phyloP scores from a whole-genome alignment of 2,888 invertebrate genomes.

The Agrypnus murinus region DNA sequence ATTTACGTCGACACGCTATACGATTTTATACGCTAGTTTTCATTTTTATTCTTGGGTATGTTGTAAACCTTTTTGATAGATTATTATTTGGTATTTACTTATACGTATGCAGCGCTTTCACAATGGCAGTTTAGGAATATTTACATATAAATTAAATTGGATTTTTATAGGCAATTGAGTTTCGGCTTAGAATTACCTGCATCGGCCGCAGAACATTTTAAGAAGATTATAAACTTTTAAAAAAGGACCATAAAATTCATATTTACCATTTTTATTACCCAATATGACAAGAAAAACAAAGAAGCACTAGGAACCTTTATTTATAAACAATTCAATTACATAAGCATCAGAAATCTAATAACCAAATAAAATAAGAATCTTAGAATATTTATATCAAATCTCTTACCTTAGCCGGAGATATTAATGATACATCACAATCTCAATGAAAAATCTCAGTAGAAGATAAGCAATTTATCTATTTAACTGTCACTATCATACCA shows the following conservation, averaged over 20 bases:
- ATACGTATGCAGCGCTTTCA: conserved; percentile 17
- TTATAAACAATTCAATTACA: too few relatives aligned
- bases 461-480: too few relatives aligned
- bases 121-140: conserved; percentile 19
- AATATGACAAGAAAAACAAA: neutral
- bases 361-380: too few relatives aligned
- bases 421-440: too few relatives aligned
- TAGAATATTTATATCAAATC: too few relatives aligned
- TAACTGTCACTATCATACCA: too few relatives aligned
- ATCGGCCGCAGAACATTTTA: conserved; percentile 18
- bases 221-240: neutral
- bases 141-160: conserved; percentile 28
- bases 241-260: conserved; percentile 3
- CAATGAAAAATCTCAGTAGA: too few relatives aligned
- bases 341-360: too few relatives aligned
- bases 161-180: conserved; percentile 19
- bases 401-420: too few relatives aligned
- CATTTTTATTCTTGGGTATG: conserved; percentile 13
- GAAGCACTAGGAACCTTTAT: neutral
- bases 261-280: neutral
- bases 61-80: conserved; percentile 21
- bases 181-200: conserved; percentile 9
- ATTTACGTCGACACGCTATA: conserved; percentile 12
- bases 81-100: conserved; percentile 28
- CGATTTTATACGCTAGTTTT: conserved; percentile 12